These are phyloP conservation scores for Gopherus evgoodei DNA, from an alignment of 2,113 vertebrate genomes.

Conservation along the genomic window DNA sequence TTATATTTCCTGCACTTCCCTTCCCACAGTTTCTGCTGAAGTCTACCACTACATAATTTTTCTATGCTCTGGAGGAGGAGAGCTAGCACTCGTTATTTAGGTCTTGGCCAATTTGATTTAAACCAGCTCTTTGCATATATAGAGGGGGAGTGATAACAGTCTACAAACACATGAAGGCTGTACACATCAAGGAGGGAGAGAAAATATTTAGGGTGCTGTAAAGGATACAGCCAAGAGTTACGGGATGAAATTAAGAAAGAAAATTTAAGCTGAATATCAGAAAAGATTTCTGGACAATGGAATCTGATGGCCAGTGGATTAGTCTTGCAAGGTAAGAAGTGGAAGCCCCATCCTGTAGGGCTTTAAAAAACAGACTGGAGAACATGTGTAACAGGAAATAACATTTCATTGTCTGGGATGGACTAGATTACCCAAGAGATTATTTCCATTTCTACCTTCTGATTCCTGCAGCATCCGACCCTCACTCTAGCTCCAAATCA, in stretches of 20 bases:
- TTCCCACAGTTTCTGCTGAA: accelerated
- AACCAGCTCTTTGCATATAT: not conserved
- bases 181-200: not conserved
- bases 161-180: not conserved
- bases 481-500: constrained; percentile 9
- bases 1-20: not conserved
- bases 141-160: not conserved
- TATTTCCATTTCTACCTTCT: not conserved
- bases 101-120: not conserved
- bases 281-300: not conserved
- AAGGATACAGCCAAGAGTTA: not conserved
- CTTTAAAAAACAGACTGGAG: not conserved
- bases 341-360: not conserved
- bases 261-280: not conserved
- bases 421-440: not conserved
- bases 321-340: not conserved
- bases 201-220: not conserved
- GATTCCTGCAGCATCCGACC: not conserved
- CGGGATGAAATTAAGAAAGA: not conserved
- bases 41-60: accelerated
- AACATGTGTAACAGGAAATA: not conserved
- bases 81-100: not conserved
- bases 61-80: not conserved
- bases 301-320: not conserved
- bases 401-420: not conserved